phyloP scores from a whole-genome alignment of 2,797 vertebrate species.

The Esox lucius region DNA sequence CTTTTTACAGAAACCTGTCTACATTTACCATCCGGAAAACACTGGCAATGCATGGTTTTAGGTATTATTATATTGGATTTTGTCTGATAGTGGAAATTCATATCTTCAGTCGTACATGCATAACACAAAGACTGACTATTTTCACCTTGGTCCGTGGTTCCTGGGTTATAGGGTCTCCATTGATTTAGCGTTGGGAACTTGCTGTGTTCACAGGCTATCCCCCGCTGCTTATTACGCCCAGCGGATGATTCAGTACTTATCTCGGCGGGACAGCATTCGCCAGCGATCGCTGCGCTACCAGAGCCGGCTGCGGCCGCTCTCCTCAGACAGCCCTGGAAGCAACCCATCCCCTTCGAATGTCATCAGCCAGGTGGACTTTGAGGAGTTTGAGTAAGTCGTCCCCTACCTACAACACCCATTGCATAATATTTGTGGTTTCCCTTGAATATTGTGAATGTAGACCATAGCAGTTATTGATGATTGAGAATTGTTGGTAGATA shows the following conservation, averaged over 20 bases:
- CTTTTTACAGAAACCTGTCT: neutral
- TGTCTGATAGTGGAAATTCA: neutral
- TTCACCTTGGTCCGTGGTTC: neutral
- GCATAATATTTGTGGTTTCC: neutral
- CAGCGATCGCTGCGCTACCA: constrained; percentile 81
- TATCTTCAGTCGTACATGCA: neutral
- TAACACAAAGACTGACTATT: neutral
- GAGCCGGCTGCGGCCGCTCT: constrained; percentile 80
- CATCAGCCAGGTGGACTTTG: constrained; percentile 85
- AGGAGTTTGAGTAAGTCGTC: constrained; percentile 86
- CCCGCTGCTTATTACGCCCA: constrained; percentile 90
- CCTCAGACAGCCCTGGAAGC: constrained; percentile 79
- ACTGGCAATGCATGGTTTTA: neutral
- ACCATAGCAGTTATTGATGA: neutral
- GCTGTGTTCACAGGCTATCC: constrained; percentile 75
- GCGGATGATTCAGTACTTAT: constrained; percentile 91
- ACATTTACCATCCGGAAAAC: neutral
- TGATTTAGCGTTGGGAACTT: neutral
- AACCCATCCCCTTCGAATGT: constrained; percentile 80
- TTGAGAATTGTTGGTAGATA: neutral
- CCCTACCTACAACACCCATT: neutral
- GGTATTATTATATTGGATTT: neutral
- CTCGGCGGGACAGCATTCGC: constrained; percentile 87
- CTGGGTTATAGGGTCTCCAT: neutral
- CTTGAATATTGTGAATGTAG: neutral